Evolutionary conservation across 2,113 vertebrate genomes (phyloP).

Genomic region (Abramis brama): DNA sequence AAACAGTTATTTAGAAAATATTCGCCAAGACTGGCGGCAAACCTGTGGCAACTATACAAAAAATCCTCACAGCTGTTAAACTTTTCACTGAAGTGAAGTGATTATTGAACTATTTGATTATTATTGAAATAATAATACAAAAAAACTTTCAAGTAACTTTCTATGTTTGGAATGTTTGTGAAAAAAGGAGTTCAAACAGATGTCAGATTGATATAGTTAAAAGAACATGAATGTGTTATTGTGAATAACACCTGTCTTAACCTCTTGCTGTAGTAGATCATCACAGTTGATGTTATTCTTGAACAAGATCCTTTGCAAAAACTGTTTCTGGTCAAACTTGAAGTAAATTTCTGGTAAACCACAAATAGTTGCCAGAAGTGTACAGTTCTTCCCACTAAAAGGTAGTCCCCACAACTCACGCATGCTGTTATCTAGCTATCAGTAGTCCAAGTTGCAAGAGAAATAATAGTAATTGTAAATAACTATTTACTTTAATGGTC

Average conservation of each 20-base stretch:
- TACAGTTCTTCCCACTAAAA: background rate
- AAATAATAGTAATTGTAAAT: background rate
- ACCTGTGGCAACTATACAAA: background rate
- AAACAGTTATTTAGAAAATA: background rate
- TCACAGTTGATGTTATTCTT: background rate
- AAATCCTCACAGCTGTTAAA: background rate
- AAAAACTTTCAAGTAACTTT: background rate
- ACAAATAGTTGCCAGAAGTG: background rate
- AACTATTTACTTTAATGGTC: background rate
- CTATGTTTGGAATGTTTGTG: background rate
- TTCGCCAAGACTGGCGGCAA: background rate
- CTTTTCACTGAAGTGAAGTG: background rate
- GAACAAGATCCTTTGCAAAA: background rate
- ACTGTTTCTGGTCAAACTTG: background rate
- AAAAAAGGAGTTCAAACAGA: background rate
- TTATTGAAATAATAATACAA: background rate
- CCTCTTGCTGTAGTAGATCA: background rate
- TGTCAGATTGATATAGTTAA: background rate
- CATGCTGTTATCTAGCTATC: background rate
- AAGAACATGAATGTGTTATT: background rate
- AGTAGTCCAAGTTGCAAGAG: background rate
- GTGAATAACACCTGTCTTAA: background rate
- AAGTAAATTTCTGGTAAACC: background rate
- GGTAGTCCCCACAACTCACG: background rate
- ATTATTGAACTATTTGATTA: background rate